Percentiles rank a stretch among this genome's conserved stretches.
Conservation (phyloP, 1,140 invertebrate genomes). For the Chymomyza costata region DNA sequence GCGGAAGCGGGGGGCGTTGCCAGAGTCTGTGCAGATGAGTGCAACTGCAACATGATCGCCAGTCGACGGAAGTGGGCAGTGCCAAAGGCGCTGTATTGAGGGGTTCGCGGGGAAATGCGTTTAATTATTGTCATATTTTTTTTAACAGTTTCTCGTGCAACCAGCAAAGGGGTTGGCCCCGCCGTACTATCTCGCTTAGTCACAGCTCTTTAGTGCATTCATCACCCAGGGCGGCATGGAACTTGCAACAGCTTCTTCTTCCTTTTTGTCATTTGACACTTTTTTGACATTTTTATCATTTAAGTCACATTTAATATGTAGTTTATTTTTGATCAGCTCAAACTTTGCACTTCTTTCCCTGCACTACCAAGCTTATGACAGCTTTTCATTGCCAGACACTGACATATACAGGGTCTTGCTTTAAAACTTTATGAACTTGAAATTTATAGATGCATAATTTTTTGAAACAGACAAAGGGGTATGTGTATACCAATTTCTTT, state of each 20-base stretch:
- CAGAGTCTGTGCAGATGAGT: conserved; percentile 1
- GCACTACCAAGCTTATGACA: conserved; percentile 29
- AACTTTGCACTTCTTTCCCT: conserved; percentile 33
- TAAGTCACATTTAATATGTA: conserved; percentile 59
- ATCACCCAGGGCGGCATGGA: too few relatives aligned
- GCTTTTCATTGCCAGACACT: conserved; percentile 38
- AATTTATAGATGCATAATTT: too few relatives aligned
- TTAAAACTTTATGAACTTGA: too few relatives aligned
- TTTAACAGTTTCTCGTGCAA: conserved; percentile 6
- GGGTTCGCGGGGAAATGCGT: conserved; percentile 34
- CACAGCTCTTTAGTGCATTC: conserved; percentile 69
- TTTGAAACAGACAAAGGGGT: too few relatives aligned
- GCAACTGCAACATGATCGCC: conserved; percentile 41
- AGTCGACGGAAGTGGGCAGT: conserved; percentile 14
- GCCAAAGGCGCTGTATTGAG: too few relatives aligned
- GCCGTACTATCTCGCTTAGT: conserved; percentile 48
- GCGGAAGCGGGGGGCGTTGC: conserved; percentile 56
- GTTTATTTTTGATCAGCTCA: conserved; percentile 31
- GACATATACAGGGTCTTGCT: too few relatives aligned
- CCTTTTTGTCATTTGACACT: conserved; percentile 61
- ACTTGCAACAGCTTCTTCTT: too few relatives aligned
- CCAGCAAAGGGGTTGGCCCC: conserved; percentile 12
- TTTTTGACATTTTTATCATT: conserved; percentile 69
- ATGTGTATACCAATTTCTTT: too few relatives aligned
- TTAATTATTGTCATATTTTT: conserved; percentile 68